Percentiles rank a stretch among this genome's conserved stretches.
Conservation (phyloP, 2,113 vertebrate species). For the Ctenodactylus gundi region DNA sequence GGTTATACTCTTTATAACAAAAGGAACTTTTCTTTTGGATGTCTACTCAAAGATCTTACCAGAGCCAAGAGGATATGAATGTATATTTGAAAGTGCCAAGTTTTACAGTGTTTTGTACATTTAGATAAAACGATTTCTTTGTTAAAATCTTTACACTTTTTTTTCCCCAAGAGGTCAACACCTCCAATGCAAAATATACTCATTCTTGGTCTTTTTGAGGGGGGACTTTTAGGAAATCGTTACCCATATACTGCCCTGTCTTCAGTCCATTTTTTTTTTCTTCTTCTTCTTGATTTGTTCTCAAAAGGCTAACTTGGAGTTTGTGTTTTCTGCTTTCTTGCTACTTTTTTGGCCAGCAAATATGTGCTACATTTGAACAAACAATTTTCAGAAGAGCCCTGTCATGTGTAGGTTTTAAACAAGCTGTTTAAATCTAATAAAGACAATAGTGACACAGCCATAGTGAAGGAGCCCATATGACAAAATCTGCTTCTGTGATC, state of each 20-base stretch:
- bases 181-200: background rate
- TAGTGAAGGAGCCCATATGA: constrained; percentile 37
- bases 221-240: background rate
- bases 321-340: constrained; percentile 22
- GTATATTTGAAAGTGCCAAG: background rate
- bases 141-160: background rate
- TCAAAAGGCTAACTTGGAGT: constrained; percentile 51
- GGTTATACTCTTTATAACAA: background rate
- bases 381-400: constrained; percentile 47
- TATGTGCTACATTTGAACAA: constrained; percentile 52
- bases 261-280: background rate
- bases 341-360: constrained; percentile 32
- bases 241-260: background rate
- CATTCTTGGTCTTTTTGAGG: background rate
- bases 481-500: constrained; percentile 62
- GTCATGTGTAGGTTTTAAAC: constrained; percentile 64
- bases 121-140: constrained; percentile 6
- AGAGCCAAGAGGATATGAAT: background rate
- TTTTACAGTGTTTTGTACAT: background rate
- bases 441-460: constrained; percentile 56
- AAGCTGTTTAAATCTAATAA: constrained; percentile 66
- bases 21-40: background rate
- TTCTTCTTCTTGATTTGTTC: background rate
- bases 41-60: background rate
- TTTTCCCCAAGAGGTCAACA: background rate